phyloP scores from a whole-genome alignment of 2,113 vertebrate species.

The Uria lomvia region DNA sequence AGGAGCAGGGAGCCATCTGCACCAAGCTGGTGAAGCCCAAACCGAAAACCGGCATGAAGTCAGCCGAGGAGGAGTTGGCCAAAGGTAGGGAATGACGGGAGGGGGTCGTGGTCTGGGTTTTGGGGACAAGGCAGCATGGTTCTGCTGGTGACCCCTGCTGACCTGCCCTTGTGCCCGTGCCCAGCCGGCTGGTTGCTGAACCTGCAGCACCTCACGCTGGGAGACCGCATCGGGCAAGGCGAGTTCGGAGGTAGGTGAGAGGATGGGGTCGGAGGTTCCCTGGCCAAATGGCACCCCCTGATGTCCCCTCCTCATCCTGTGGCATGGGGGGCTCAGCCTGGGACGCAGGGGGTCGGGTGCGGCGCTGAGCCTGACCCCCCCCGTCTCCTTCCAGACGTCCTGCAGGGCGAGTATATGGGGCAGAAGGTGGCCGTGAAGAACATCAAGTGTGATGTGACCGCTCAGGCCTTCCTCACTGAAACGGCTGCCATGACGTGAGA shows the following conservation, averaged over 20 bases:
- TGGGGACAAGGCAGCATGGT: background rate
- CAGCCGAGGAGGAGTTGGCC: slow-evolving; percentile 83
- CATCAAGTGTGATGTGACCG: slow-evolving; percentile 89
- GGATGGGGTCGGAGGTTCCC: background rate
- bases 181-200: slow-evolving; percentile 89
- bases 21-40: slow-evolving; percentile 85
- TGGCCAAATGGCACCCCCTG: background rate
- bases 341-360: fast-evolving
- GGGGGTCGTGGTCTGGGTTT: background rate
- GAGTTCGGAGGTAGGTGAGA: slow-evolving; percentile 87
- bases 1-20: slow-evolving; percentile 84
- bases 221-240: slow-evolving; percentile 83
- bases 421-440: slow-evolving; percentile 92
- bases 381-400: slow-evolving; percentile 71
- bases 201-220: slow-evolving; percentile 78
- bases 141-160: background rate
- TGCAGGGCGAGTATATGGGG: slow-evolving; percentile 85
- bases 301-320: background rate
- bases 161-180: background rate
- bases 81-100: slow-evolving; percentile 72
- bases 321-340: background rate
- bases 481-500: slow-evolving; percentile 92
- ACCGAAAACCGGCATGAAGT: slow-evolving; percentile 84
- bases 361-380: background rate
- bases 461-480: slow-evolving; percentile 88